Base-by-base conservation (phyloP, 2,888 invertebrate species). In the Sphecodes monilicornis region DNA sequence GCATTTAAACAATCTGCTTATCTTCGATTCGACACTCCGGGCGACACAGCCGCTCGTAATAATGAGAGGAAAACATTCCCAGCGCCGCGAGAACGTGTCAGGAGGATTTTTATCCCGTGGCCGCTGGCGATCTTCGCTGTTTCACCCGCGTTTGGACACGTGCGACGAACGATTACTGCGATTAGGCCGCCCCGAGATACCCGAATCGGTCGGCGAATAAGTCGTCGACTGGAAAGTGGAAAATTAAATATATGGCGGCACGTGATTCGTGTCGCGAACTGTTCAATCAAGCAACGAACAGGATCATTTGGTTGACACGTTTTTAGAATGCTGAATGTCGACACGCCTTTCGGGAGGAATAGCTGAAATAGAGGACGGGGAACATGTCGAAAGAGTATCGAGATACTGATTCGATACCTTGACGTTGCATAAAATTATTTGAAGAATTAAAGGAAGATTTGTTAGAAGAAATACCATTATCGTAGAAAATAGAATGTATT, bases 1-100 rank as follows among this genome's bases (percentile, higher is more conserved):
- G 85, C 88, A 88, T 88, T 88, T 88, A 88, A 88, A 88, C 88
- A 88, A 88, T 88, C 88, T 86, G 88, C 88, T 88, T 88, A 88
- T 88, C 88, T 88, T 68, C 73, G 71, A 76, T 83, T 86, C 88
- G 88, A 85, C 88, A 88, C 88, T 84, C 81, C 64, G 39, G 79
- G 85, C 88, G 86, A 83, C 78, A 79, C 88, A 83, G 29, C 57
- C 78, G 72, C 80, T 79, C 84, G 86, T 87, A 85, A 88, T 88
- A 87, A 88, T 70, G 86, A 84, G 88, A 86, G 88, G 79, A 83
- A 88, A 88, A 85, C 83, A 88, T 88, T 87, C 79, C 72, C 80
- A 46, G 76, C 73, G 76, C 71, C 76, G 79, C 73, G 75, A 29
- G 76, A 71, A 54, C 72, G 80, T 64, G 78, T 80, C 39, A 73